phyloP scores from a whole-genome alignment of 1,140 invertebrate genomes.

The Tribolium madens region DNA sequence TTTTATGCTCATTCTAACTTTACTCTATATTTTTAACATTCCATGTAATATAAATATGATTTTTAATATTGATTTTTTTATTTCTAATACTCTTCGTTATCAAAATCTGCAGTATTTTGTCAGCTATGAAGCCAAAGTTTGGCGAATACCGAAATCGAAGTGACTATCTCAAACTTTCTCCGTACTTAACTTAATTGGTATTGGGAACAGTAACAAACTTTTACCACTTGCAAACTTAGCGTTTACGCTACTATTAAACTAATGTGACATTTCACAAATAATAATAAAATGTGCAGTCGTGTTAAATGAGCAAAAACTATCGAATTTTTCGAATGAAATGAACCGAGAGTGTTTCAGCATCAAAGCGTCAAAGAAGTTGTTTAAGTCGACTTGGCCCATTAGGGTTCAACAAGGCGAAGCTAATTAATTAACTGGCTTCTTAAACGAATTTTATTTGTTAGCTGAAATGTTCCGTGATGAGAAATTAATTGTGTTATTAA shows the following conservation, averaged over 20 bases:
- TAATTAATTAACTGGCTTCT: slow-evolving; percentile 35
- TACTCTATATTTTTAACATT: too few species aligned
- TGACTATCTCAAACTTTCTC: too few species aligned
- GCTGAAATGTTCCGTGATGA: slow-evolving; percentile 29
- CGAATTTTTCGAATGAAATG: neutral
- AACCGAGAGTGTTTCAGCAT: neutral
- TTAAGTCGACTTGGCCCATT: slow-evolving; percentile 23
- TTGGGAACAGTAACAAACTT: neutral
- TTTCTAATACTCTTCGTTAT: too few species aligned
- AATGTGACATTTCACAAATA: too few species aligned
- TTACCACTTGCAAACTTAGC: neutral
- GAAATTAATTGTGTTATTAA: slow-evolving; percentile 38
- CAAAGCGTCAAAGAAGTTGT: slow-evolving; percentile 22
- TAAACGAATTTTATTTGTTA: slow-evolving; percentile 36
- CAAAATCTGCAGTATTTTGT: too few species aligned
- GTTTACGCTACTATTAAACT: neutral
- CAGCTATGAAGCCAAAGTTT: slow-evolving; percentile 24
- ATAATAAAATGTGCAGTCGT: too few species aligned
- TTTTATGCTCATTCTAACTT: too few species aligned
- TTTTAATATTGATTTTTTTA: too few species aligned
- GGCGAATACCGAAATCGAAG: too few species aligned
- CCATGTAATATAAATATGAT: too few species aligned
- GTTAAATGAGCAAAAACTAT: too few species aligned
- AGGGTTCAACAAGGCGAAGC: slow-evolving; percentile 22
- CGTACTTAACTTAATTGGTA: neutral